Base-by-base conservation (phyloP, 1,140 invertebrate genomes). In the Lucilia cuprina region DNA sequence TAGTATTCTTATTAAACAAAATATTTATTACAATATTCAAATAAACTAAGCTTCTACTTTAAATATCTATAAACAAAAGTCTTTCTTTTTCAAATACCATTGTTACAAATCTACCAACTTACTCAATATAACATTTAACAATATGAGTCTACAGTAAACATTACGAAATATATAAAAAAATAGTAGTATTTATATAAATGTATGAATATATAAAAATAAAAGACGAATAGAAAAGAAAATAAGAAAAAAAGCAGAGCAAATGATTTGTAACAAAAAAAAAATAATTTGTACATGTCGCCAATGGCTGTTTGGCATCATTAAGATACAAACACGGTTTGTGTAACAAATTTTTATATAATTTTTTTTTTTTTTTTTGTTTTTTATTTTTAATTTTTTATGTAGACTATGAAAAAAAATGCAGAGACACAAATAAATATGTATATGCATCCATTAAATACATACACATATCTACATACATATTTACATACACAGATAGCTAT, bases 241-340 rank as follows among this genome's bases (percentile, higher is more conserved):
- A 19, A 49, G 47, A 80, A 80, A 77, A 35, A 19, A 80, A 17
- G 75, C 34, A 41, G 19, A 80, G 41, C 77, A 80, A 80, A 80
- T 80, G 77, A 80, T 80, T 80, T 80, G 77, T 80, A 80, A 80
- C 47, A 80, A 80, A 80, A 30, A 30, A 30, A 80, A 80, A 80
- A 80, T 80, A 80, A 80, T 80, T 80, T 80, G 77, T 80, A 80
- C 77, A 80, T 80, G 77, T 80, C 77, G 77, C 77, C 77, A 80
- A 80, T 80, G 77, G 77, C 77, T 80, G 77, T 80, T 80, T 80
- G 77, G 77, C 77, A 80, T 80, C 77, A 80, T 80, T 80, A 80
- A 80, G 77, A 80, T 80, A 80, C 77, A 80, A 80, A 77, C 74
- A 77, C 74, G 74, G 74, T 77, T 34, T 55, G 13, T 55, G 60